Percentiles rank a stretch among this genome's conserved stretches.
Conservation (phyloP, 2,797 vertebrate genomes). For the Dromococcyx pavoninus region DNA sequence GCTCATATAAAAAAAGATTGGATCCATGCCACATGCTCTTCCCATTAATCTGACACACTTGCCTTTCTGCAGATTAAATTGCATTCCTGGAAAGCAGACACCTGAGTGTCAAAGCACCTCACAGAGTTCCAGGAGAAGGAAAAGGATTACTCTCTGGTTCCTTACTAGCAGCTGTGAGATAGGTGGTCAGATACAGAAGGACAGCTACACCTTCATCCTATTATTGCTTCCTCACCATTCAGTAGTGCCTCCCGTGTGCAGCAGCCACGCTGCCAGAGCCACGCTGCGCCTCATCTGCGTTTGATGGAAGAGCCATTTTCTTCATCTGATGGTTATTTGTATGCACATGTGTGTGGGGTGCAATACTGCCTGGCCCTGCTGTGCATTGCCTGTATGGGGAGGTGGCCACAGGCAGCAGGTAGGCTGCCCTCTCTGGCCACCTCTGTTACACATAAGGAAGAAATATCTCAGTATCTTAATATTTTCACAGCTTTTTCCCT, state of each 20-base stretch:
- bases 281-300: neutral
- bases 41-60: neutral
- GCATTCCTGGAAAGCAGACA: conserved; percentile 41
- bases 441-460: neutral
- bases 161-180: neutral
- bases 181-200: neutral
- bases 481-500: neutral
- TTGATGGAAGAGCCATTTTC: neutral
- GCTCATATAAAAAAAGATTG: neutral
- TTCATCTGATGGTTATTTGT: neutral
- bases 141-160: neutral
- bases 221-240: neutral
- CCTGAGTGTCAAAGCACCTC: neutral
- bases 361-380: neutral
- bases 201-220: neutral
- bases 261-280: neutral
- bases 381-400: neutral
- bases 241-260: neutral
- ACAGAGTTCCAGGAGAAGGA: neutral
- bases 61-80: neutral
- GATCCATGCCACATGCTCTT: neutral
- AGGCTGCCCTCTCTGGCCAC: neutral
- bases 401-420: neutral
- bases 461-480: accelerated
- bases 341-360: neutral